Evolutionary conservation across 2,797 vertebrate genomes (phyloP).

Genomic region (Strix occidentalis): DNA sequence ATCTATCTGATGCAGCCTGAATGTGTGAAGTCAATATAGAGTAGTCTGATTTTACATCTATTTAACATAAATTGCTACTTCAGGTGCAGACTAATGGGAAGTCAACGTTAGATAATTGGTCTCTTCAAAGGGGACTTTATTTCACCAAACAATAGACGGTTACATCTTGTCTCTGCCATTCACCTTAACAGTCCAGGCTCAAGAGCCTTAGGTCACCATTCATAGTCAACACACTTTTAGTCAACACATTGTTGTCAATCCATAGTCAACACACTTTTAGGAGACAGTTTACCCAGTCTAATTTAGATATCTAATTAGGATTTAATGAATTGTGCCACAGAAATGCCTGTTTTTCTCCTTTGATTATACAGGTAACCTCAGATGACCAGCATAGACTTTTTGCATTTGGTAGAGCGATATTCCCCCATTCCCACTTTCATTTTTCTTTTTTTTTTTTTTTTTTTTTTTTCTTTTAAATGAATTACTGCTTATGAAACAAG

Average conservation of each 20-base stretch:
- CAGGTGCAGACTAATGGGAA: background rate
- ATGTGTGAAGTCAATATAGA: background rate
- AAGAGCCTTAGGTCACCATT: constrained; percentile 6
- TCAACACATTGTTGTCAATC: background rate
- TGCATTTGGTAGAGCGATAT: background rate
- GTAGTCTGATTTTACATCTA: background rate
- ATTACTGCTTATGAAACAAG: background rate
- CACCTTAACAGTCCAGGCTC: background rate
- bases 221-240: background rate
- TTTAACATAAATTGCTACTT: constrained; percentile 18
- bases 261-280: background rate
- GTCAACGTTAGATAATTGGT: background rate
- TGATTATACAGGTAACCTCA: background rate
- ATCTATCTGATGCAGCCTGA: background rate
- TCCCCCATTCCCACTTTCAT: background rate
- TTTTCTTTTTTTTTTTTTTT: background rate
- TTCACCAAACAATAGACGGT: background rate
- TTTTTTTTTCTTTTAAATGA: background rate
- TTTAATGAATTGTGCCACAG: background rate
- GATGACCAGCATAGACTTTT: background rate
- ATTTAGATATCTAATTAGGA: constrained; percentile 17
- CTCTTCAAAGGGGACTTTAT: constrained; percentile 6
- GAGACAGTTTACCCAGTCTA: background rate
- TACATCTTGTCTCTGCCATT: background rate
- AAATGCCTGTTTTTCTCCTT: background rate